A percentile compares a stretch with the other conserved stretches of the same genome.
Conservation (phyloP, 2,797 vertebrate species). For the Falco concolor region DNA sequence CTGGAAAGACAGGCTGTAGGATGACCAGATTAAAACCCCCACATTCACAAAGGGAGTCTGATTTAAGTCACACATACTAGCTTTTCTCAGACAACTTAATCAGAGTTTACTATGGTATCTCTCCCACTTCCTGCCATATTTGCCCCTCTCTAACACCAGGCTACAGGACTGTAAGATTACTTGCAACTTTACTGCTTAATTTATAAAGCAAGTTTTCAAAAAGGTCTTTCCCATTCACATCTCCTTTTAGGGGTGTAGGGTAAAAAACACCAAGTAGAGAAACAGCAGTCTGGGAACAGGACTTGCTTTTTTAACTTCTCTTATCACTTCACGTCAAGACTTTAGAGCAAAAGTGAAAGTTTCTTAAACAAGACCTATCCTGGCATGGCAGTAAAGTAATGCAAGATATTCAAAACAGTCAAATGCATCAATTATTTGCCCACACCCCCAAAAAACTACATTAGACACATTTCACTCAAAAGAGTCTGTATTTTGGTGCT, state of each 20-base stretch:
- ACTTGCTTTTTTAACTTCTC: neutral
- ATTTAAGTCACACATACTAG: neutral
- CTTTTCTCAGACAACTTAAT: neutral
- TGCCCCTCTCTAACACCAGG: neutral
- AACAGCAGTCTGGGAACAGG: neutral
- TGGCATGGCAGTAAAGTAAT: neutral
- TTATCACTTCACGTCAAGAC: neutral
- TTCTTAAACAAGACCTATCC: neutral
- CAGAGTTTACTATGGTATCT: neutral
- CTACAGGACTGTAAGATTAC: neutral
- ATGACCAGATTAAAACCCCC: accelerated
- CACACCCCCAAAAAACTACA: neutral
- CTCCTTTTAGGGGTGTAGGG: neutral
- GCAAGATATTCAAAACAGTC: neutral
- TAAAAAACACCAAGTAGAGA: neutral
- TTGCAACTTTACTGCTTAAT: neutral
- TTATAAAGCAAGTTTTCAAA: neutral
- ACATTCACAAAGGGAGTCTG: neutral
- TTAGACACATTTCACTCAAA: neutral
- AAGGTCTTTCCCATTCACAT: neutral
- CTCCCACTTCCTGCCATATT: neutral
- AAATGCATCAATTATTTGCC: neutral
- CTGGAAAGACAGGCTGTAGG: neutral
- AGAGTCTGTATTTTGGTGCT: neutral
- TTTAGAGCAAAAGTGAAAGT: neutral